phyloP scores from a whole-genome alignment of 2,888 invertebrate genomes.

The Strigamia crassipes region DNA sequence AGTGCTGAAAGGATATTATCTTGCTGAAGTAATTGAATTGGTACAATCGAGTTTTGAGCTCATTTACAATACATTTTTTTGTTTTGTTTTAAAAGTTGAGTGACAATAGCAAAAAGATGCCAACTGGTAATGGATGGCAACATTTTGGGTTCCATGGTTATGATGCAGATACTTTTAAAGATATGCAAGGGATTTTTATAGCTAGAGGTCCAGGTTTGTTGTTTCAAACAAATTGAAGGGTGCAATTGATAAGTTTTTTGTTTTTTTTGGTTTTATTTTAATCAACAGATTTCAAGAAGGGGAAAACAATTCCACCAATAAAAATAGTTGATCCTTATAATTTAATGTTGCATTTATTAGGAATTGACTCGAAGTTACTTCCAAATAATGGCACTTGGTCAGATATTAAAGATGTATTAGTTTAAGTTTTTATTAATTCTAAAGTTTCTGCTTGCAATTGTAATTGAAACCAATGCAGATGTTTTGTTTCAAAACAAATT shows the following conservation, averaged over 20 bases:
- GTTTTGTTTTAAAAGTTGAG: not conserved
- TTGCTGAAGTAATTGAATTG: not conserved
- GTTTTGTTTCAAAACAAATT: no score
- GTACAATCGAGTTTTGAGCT: no score
- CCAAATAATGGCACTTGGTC: conserved; percentile 51
- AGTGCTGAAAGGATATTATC: not conserved
- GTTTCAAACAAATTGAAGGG: not conserved
- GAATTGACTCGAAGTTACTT: conserved; percentile 49
- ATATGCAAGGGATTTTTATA: conserved; percentile 51
- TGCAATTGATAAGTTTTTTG: not conserved
- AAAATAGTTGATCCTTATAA: conserved; percentile 52
- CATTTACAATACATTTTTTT: no score
- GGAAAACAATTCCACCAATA: conserved; percentile 48
- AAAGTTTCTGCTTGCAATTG: no score
- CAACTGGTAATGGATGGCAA: not conserved
- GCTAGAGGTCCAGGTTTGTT: conserved; percentile 50
- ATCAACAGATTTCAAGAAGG: conserved; percentile 50
- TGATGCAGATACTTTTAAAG: conserved; percentile 50
- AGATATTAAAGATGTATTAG: not conserved
- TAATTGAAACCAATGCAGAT: no score
- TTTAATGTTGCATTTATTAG: conserved; percentile 50
- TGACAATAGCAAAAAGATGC: not conserved
- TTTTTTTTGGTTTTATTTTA: conserved; percentile 18
- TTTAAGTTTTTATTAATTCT: no score
- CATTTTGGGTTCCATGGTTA: conserved; percentile 50